phyloP scores from a whole-genome alignment of 2,113 vertebrate genomes.

The Pantherophis guttatus region DNA sequence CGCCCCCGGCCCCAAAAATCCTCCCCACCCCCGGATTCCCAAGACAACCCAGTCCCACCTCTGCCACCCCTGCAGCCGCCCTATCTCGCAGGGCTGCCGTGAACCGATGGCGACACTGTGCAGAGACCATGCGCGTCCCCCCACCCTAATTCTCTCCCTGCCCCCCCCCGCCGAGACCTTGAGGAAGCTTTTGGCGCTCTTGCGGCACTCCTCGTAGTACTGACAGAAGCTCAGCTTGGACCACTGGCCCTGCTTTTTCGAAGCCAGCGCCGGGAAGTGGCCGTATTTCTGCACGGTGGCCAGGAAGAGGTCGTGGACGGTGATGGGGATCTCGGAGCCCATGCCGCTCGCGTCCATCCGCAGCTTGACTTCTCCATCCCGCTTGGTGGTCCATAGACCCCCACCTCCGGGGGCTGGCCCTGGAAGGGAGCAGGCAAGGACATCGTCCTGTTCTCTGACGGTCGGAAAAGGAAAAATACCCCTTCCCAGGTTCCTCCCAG shows the following conservation, averaged over 20 bases:
- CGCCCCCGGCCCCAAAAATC: rapidly evolving
- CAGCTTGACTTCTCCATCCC: conserved; percentile 77
- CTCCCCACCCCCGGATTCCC: conserved; percentile 30
- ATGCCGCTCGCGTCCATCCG: conserved; percentile 73
- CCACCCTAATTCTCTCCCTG: background rate
- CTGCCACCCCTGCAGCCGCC: background rate
- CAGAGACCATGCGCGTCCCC: background rate
- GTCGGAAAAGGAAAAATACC: background rate
- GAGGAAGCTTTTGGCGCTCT: conserved; percentile 83
- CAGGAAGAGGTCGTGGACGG: conserved; percentile 75
- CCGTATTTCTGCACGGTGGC: conserved; percentile 70
- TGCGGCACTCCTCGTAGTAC: conserved; percentile 82
- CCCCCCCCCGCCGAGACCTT: conserved; percentile 70
- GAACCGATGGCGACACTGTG: background rate
- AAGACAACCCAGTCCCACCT: background rate
- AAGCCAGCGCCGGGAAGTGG: conserved; percentile 70
- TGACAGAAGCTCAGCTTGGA: conserved; percentile 73
- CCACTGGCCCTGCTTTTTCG: conserved; percentile 75
- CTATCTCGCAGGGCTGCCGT: background rate
- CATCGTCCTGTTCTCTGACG: background rate
- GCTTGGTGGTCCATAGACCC: conserved; percentile 72
- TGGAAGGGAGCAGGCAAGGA: background rate
- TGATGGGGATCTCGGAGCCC: conserved; percentile 75
- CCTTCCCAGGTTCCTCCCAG: background rate
- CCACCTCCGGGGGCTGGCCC: background rate